phyloP scores from a whole-genome alignment of 2,113 vertebrate species.

The Himantopus leucocephalus region DNA sequence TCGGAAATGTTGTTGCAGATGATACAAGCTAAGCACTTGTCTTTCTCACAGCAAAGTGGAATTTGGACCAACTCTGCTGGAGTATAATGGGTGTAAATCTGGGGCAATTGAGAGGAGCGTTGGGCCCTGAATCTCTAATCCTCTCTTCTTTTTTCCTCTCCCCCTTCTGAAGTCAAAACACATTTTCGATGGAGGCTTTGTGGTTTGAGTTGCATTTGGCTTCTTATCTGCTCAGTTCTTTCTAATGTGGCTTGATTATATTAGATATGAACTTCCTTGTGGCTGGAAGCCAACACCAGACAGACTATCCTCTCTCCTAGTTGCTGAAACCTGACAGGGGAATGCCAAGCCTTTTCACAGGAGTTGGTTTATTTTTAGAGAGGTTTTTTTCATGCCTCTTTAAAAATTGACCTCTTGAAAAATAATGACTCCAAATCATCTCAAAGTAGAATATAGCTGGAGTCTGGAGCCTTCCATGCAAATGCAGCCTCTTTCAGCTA shows the following conservation, averaged over 20 bases:
- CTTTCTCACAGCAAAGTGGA: not conserved
- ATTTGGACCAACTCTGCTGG: not conserved
- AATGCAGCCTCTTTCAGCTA: not conserved
- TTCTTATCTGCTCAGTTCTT: conserved; percentile 52
- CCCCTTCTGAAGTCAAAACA: conserved; percentile 32
- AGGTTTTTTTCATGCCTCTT: not conserved
- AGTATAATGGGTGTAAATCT: not conserved
- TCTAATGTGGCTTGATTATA: conserved; percentile 50
- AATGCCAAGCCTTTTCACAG: conserved; percentile 44
- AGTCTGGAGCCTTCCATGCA: not conserved
- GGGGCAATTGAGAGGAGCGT: not conserved
- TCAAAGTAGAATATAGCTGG: not conserved
- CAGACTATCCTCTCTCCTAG: conserved; percentile 13
- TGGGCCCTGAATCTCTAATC: not conserved
- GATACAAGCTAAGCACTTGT: not conserved
- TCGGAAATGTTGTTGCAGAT: conserved; percentile 32
- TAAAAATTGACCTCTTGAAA: conserved; percentile 30
- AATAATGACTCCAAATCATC: not conserved
- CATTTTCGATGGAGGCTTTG: conserved; percentile 53
- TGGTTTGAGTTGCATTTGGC: conserved; percentile 38
- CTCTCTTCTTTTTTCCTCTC: not conserved
- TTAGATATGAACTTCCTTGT: conserved; percentile 55
- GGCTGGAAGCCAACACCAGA: conserved; percentile 44
- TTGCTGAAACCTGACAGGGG: conserved; percentile 43
- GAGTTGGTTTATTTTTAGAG: conserved; percentile 58